Conservation (phyloP, 2,888 invertebrate species). For the Amphimallon solstitiale region DNA sequence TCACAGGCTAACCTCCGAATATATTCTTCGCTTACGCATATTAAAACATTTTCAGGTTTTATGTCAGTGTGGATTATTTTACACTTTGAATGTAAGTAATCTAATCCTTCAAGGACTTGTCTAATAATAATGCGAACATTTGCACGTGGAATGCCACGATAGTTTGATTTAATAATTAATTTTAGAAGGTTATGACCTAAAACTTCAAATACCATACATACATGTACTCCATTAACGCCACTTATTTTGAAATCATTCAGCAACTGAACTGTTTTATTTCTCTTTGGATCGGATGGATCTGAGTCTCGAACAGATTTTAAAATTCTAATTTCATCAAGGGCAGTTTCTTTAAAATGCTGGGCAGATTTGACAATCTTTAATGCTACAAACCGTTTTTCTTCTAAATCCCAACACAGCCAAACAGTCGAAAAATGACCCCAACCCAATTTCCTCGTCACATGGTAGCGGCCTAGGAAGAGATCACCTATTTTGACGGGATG, state of each 20-base stretch:
- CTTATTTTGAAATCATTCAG: slow-evolving; percentile 98
- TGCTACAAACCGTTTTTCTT: slow-evolving; percentile 95
- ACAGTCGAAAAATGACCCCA: slow-evolving; percentile 99
- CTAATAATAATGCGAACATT: slow-evolving; percentile 96
- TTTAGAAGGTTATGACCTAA: slow-evolving; percentile 98
- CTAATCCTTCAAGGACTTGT: slow-evolving; percentile 94
- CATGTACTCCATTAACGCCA: slow-evolving; percentile 98
- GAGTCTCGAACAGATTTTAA: slow-evolving; percentile 94
- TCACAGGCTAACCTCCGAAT: slow-evolving; percentile 92
- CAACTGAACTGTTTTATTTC: slow-evolving; percentile 96
- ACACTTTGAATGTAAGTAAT: slow-evolving; percentile 97
- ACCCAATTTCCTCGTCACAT: slow-evolving; percentile 95
- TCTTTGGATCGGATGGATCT: slow-evolving; percentile 89
- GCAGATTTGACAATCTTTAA: slow-evolving; percentile 99
- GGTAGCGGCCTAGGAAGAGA: slow-evolving; percentile 89
- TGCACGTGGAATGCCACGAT: slow-evolving; percentile 94
- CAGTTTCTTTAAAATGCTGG: slow-evolving; percentile 98
- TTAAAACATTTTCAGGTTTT: slow-evolving; percentile 93
- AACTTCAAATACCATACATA: slow-evolving; percentile 99
- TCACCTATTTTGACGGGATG: slow-evolving; percentile 99
- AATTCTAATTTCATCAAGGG: slow-evolving; percentile 98
- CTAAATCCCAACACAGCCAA: slow-evolving; percentile 98
- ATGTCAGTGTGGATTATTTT: slow-evolving; percentile 95
- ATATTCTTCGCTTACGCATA: slow-evolving; percentile 91
- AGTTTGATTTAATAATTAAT: slow-evolving; percentile 97